phyloP scores from a whole-genome alignment of 2,888 invertebrate genomes.

The Drosophila anomelani region DNA sequence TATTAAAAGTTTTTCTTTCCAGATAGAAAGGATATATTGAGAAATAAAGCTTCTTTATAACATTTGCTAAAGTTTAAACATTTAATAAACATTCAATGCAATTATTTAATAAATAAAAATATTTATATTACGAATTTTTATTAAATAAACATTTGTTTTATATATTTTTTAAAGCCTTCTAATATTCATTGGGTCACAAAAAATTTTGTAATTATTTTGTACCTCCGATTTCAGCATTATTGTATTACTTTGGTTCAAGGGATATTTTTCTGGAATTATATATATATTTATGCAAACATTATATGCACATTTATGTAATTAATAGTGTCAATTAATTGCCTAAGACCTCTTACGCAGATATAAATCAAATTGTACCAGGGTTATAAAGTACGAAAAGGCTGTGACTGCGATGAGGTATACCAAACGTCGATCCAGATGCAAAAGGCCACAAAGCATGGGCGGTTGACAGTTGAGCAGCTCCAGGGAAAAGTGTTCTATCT shows the following conservation, averaged over 20 bases:
- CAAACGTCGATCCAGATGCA: conserved; percentile 70
- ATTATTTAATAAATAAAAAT: no score
- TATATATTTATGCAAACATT: not conserved
- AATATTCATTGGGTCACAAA: not conserved
- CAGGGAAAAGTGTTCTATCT: conserved; percentile 73
- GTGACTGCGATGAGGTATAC: conserved; percentile 72
- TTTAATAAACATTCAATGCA: not conserved
- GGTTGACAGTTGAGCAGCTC: conserved; percentile 53
- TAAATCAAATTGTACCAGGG: conserved; percentile 76
- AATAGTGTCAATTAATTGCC: not conserved
- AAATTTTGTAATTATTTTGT: not conserved
- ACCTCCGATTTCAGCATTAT: no score
- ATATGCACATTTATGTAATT: not conserved
- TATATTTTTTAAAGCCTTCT: not conserved
- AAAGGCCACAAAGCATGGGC: conserved; percentile 71
- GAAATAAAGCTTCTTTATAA: not conserved
- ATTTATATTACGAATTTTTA: no score
- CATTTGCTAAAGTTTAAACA: not conserved
- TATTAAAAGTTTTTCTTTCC: not conserved
- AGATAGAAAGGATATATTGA: not conserved
- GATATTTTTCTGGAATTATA: not conserved
- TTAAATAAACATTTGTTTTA: no score
- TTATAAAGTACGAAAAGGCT: conserved; percentile 77
- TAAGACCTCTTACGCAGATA: conserved; percentile 50
- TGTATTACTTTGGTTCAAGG: not conserved